A percentile compares a stretch with the other conserved stretches of the same genome.
Conservation (phyloP, 2,113 vertebrate species). For the Progne subis region DNA sequence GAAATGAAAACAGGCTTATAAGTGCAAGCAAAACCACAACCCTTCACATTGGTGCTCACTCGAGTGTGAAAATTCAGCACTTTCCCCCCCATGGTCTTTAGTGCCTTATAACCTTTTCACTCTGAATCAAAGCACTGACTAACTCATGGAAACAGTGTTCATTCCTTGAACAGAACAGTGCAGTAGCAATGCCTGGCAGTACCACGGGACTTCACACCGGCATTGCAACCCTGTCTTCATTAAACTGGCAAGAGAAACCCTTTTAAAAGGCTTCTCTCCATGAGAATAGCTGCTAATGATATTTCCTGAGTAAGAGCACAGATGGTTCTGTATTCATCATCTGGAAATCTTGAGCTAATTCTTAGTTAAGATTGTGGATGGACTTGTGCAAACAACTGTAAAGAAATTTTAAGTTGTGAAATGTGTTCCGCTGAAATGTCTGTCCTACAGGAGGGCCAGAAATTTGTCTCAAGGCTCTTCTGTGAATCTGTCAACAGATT, state of each 20-base stretch:
- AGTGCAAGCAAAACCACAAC: neutral
- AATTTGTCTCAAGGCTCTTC: neutral
- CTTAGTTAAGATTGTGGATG: neutral
- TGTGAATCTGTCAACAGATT: neutral
- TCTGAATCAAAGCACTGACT: neutral
- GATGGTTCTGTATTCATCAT: neutral
- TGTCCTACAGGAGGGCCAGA: neutral
- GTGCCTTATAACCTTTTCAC: neutral
- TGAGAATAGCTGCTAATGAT: neutral
- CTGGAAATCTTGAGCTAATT: neutral
- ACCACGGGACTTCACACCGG: neutral
- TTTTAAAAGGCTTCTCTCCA: neutral
- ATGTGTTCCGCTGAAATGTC: neutral
- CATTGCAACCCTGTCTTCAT: neutral
- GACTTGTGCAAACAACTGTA: neutral
- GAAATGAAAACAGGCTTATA: conserved; percentile 11
- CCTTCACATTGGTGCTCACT: neutral
- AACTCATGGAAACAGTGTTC: neutral
- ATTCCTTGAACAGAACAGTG: neutral
- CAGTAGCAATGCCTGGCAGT: neutral
- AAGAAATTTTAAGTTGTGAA: neutral
- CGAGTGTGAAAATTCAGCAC: neutral
- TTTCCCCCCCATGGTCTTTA: neutral
- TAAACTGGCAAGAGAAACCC: neutral
- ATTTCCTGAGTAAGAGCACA: neutral